Percentiles rank a stretch among this genome's conserved stretches.
These are phyloP conservation scores for Yponomeuta malinellus DNA, from an alignment of 2,888 invertebrate genomes.

Conservation along the genomic window DNA sequence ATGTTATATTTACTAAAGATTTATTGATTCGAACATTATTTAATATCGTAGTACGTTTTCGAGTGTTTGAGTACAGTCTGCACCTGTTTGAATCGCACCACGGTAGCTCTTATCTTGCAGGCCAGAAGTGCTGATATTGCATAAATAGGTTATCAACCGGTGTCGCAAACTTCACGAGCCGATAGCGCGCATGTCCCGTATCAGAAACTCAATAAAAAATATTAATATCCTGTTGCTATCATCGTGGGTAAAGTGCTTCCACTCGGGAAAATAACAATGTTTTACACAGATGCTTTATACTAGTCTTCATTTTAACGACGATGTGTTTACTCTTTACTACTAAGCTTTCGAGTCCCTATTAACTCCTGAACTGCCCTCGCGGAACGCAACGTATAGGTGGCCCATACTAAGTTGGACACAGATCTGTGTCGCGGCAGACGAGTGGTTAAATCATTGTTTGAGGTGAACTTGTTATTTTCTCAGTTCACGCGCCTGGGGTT, in stretches of 20 bases:
- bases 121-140: not conserved
- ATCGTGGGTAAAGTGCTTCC: not conserved
- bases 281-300: not conserved
- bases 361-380: too few relatives aligned
- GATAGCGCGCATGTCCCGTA: not conserved
- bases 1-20: not conserved
- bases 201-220: not conserved
- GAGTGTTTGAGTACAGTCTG: not conserved
- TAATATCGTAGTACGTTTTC: not conserved
- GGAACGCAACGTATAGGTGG: too few relatives aligned
- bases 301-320: not conserved
- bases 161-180: not conserved
- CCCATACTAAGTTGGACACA: too few relatives aligned
- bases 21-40: not conserved
- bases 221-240: not conserved
- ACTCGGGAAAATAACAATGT: not conserved
- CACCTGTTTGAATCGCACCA: not conserved
- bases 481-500: too few relatives aligned
- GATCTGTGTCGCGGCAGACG: too few relatives aligned
- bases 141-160: not conserved
- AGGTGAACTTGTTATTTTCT: too few relatives aligned
- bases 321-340: too few relatives aligned
- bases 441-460: too few relatives aligned
- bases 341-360: too few relatives aligned
- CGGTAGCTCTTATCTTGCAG: not conserved